These are phyloP conservation scores for Mormyrus proboscirostris DNA, from an alignment of 2,797 vertebrate species.

Conservation along the genomic window DNA sequence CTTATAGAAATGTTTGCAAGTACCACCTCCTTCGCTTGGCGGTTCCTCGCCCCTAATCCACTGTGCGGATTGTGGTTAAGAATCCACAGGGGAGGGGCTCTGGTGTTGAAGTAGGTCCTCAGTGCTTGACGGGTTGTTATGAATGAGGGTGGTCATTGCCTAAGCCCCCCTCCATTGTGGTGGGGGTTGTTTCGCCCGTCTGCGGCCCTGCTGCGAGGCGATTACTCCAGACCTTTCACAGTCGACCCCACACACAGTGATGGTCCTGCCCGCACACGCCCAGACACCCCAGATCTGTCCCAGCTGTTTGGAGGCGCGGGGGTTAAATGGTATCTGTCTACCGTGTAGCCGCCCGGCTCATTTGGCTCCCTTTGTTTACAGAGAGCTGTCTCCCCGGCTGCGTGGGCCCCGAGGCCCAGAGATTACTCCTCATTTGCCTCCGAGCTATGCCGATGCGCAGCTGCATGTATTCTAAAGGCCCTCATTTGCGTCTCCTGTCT, in stretches of 20 bases:
- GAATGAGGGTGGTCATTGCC: neutral
- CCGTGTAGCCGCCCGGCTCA: constrained; percentile 27
- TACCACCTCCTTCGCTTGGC: neutral
- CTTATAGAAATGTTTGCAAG: neutral
- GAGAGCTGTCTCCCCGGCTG: constrained; percentile 54
- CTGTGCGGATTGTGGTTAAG: neutral
- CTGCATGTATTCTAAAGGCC: constrained; percentile 2
- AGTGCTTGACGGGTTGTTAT: neutral
- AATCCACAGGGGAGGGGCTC: neutral
- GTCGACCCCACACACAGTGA: constrained; percentile 2
- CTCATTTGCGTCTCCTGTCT: neutral
- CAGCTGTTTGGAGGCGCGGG: constrained; percentile 31
- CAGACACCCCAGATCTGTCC: constrained; percentile 27
- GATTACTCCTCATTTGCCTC: constrained; percentile 53
- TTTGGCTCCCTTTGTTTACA: constrained; percentile 67
- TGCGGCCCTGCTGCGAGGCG: neutral
- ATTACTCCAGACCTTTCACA: neutral
- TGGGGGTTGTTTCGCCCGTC: neutral
- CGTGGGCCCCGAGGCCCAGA: neutral
- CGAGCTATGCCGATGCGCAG: constrained; percentile 34
- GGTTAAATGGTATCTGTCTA: constrained; percentile 45
- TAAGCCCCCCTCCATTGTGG: neutral
- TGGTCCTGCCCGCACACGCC: neutral
- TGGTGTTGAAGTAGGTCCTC: neutral
- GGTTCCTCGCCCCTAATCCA: neutral